Conservation (phyloP, 2,888 invertebrate genomes). For the Drosophila infuscata region DNA sequence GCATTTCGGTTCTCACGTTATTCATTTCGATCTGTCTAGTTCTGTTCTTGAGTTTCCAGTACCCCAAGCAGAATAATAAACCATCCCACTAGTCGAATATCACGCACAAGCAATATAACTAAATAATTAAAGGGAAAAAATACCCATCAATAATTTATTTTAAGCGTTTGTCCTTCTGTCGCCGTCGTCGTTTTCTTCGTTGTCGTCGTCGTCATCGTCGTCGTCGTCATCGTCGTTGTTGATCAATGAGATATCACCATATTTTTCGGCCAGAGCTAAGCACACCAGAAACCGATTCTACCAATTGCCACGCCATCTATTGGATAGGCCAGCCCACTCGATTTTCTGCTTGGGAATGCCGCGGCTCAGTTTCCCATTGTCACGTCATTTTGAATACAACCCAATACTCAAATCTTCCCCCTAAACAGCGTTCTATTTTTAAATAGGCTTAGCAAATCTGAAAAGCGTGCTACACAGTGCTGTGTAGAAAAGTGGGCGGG, state of each 20-base stretch:
- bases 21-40: conserved; percentile 32
- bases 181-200: conserved; percentile 5
- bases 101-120: conserved; percentile 17
- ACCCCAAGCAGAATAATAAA: conserved; percentile 43
- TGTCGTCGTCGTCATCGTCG: conserved; percentile 8
- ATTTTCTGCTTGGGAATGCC: conserved; percentile 79
- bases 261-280: conserved; percentile 45
- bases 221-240: conserved; percentile 13
- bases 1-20: conserved; percentile 36
- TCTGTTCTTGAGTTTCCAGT: conserved; percentile 43
- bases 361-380: conserved; percentile 30
- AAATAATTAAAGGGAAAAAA: conserved; percentile 2
- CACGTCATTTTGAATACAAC: conserved; percentile 20
- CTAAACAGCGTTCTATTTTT: conserved; percentile 6
- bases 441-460: conserved; percentile 20
- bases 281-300: conserved; percentile 52
- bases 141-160: conserved; percentile 11
- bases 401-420: conserved; percentile 2
- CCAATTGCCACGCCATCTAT: conserved; percentile 16
- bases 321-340: conserved; percentile 21
- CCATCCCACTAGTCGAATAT: conserved; percentile 28
- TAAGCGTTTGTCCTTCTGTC: conserved; percentile 31
- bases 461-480: conserved; percentile 48
- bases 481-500: conserved; percentile 1
- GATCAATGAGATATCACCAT: conserved; percentile 59